Conservation (phyloP, 2,888 invertebrate genomes). For the Cylindroiulus punctatus region DNA sequence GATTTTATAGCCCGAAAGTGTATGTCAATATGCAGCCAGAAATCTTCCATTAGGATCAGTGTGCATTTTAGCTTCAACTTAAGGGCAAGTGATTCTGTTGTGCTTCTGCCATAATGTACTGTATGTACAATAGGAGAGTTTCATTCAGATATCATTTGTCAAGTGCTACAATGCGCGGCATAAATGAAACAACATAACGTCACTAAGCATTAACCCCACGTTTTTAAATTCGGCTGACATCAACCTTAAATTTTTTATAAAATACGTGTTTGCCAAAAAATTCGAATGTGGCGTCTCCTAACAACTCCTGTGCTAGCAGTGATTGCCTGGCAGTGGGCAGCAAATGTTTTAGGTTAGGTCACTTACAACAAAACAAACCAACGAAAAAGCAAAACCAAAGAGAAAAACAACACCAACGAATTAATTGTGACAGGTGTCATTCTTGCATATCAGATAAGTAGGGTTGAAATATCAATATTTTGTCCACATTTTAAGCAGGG, state of each 20-base stretch:
- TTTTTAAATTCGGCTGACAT: neutral
- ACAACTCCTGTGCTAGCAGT: neutral
- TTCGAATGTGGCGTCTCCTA: too few species aligned
- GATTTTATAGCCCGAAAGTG: neutral
- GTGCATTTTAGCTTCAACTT: neutral
- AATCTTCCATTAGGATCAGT: neutral
- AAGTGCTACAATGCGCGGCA: neutral
- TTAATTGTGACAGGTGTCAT: too few species aligned
- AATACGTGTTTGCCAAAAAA: too few species aligned
- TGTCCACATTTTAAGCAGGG: too few species aligned
- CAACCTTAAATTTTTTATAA: neutral
- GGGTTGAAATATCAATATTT: too few species aligned
- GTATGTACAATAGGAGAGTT: neutral
- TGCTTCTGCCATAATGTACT: neutral
- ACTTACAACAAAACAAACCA: too few species aligned
- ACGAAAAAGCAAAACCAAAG: too few species aligned
- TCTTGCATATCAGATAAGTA: too few species aligned
- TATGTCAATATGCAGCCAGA: neutral
- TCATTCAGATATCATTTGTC: constrained; percentile 20
- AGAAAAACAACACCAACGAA: too few species aligned
- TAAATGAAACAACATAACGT: neutral
- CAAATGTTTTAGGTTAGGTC: too few species aligned
- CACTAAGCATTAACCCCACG: neutral
- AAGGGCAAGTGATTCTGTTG: neutral
- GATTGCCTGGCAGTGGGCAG: too few species aligned